Percentiles rank a stretch among this genome's conserved stretches.
These are phyloP conservation scores for Cheilosia pagana DNA, from an alignment of 2,888 invertebrate species.

Conservation along the genomic window DNA sequence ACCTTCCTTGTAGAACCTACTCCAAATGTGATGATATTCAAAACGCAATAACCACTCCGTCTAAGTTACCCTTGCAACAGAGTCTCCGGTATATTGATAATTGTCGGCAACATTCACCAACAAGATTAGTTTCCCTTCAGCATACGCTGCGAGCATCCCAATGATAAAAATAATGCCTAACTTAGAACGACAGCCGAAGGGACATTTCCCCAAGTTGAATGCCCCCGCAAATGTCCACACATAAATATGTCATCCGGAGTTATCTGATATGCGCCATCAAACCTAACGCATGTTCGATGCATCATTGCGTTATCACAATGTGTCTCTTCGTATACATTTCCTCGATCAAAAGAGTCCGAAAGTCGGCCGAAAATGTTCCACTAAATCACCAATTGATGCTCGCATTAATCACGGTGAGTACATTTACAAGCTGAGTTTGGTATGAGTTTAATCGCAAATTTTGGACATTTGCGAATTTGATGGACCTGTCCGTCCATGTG, in stretches of 20 bases:
- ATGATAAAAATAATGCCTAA: too few species aligned
- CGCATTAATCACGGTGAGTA: constrained; percentile 34
- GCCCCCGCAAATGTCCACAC: not conserved
- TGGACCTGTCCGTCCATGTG: not conserved
- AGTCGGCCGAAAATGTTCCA: not conserved
- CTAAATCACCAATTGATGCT: constrained; percentile 24
- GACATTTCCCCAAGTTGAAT: not conserved
- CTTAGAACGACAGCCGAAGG: too few species aligned
- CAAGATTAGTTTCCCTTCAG: too few species aligned
- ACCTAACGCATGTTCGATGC: not conserved
- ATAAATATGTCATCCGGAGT: not conserved
- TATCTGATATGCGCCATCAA: constrained; percentile 1
- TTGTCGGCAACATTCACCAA: too few species aligned
- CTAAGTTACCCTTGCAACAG: too few species aligned
- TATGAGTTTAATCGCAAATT: not conserved
- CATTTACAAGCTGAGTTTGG: not conserved
- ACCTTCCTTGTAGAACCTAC: too few species aligned
- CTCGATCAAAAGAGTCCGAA: not conserved
- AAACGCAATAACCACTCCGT: too few species aligned
- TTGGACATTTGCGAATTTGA: constrained; percentile 14
- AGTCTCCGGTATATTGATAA: too few species aligned
- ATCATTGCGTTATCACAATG: not conserved
- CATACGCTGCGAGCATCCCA: too few species aligned
- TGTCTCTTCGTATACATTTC: constrained; percentile 3
- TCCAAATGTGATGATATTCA: too few species aligned